These are phyloP conservation scores for Otis tarda DNA, from an alignment of 2,113 vertebrate species.

Conservation along the genomic window DNA sequence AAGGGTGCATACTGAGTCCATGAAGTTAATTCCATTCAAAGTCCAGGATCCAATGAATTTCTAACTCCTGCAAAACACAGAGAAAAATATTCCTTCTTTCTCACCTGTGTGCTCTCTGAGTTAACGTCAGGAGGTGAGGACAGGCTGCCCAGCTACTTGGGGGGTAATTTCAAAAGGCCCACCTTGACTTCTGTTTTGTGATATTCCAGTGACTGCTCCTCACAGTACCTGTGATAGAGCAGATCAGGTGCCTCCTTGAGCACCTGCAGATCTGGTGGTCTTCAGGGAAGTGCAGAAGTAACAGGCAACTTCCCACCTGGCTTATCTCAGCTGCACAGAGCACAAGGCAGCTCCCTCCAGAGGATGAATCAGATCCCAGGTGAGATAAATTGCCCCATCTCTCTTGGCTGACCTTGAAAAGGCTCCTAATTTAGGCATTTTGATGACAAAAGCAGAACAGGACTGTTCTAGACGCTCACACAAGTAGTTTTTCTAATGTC, in stretches of 20 bases:
- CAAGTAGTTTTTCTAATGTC: not conserved
- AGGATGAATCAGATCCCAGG: not conserved
- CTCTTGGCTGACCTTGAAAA: not conserved
- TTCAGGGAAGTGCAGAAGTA: not conserved
- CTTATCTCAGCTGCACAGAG: not conserved
- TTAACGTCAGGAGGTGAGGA: not conserved
- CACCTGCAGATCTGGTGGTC: not conserved
- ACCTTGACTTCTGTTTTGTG: not conserved
- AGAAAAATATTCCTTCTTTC: not conserved
- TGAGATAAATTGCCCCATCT: not conserved
- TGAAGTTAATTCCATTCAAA: not conserved
- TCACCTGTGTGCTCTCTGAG: not conserved
- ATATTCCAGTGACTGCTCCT: not conserved
- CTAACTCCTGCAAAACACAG: not conserved
- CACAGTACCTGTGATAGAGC: accelerated
- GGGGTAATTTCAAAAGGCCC: not conserved
- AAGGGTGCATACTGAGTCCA: not conserved
- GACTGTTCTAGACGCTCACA: not conserved
- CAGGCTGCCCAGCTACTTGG: accelerated
- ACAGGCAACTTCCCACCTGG: not conserved
- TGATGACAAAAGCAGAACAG: not conserved
- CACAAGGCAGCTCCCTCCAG: not conserved
- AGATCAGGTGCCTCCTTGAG: not conserved
- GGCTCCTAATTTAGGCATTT: not conserved
- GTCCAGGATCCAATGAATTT: not conserved